These are phyloP conservation scores for Strigamia crassipes DNA, from an alignment of 2,888 invertebrate genomes.

Conservation along the genomic window DNA sequence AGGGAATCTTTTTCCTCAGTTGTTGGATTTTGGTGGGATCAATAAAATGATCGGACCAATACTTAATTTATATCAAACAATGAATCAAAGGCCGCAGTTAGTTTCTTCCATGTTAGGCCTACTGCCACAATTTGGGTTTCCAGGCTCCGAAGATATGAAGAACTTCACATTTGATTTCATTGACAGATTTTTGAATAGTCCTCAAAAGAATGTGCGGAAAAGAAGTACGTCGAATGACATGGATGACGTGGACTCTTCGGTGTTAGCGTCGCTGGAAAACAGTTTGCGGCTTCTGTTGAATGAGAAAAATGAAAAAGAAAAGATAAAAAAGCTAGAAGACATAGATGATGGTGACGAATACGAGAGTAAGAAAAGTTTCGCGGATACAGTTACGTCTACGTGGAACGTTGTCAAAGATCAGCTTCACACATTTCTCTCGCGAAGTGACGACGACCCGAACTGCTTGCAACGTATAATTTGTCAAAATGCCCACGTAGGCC, in stretches of 20 bases:
- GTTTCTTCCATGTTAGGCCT: background rate
- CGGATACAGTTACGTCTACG: background rate
- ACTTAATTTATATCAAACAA: background rate
- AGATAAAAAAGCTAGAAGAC: background rate
- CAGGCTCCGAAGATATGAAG: background rate
- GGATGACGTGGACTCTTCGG: background rate
- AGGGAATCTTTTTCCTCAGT: too few species aligned
- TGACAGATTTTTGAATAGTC: background rate
- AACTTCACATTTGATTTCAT: background rate
- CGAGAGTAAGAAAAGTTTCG: background rate
- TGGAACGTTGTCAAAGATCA: background rate
- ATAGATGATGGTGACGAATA: background rate
- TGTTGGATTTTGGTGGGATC: background rate
- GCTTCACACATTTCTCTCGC: background rate
- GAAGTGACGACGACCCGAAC: background rate
- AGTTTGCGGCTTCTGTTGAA: background rate
- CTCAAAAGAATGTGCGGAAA: too few species aligned
- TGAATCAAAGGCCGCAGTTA: background rate
- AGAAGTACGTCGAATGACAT: background rate
- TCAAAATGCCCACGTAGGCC: background rate
- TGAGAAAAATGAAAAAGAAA: background rate
- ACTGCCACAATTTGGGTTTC: background rate
- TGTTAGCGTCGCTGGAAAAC: background rate
- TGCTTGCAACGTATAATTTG: background rate
- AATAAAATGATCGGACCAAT: background rate